Evolutionary conservation across 1,140 invertebrate species (phyloP), one percentile per base, ranked within the genome.

Genomic region (Hylaeus volcanicus): DNA sequence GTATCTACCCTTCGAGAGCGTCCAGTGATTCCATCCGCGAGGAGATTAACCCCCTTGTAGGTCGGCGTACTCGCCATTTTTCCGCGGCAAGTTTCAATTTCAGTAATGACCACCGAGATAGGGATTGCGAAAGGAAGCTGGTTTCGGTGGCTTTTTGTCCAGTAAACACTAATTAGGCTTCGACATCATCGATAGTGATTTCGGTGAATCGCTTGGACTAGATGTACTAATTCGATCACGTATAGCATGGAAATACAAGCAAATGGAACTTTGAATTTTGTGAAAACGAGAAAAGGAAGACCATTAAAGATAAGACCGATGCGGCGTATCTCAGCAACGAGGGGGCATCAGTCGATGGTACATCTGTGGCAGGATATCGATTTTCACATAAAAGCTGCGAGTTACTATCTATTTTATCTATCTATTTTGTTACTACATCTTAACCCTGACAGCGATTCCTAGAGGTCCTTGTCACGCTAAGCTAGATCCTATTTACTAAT

Each of bases 231-330:
- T 26, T 26, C 26, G 26, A 26, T 26, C 26, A 26, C 26, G 26
- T 26, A 26, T 26, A 26, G 26, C 26, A 26, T 26, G 26, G 26
- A 26, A 26, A 0, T 26, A 26, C 26, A 26, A 26, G 26, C 26
- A 26, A 26, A 26, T 26, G 26, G 26, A 26, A 26, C 26, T 26
- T 26, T 26, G 26, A 26, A 26, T 26, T 26, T 26, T 26, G 26
- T 26, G 74, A 56, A 64, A 58, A 66, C 45, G 53, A 39, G 58
- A 9, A 65, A 39, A 48, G 51, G 45, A 45, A 55, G 48, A 51
- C 55, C 58, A 73, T 79, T 86, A 86, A 83, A 86, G 81, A 86
- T 86, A 86, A 86, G 77, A 41, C 65, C 39, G 53, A 48, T 74
- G 53, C 43, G n/a, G 15, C 26, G 58, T 86, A 74, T 86, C 70